Base-by-base conservation (phyloP, 2,113 vertebrate genomes). In the Callospermophilus lateralis region DNA sequence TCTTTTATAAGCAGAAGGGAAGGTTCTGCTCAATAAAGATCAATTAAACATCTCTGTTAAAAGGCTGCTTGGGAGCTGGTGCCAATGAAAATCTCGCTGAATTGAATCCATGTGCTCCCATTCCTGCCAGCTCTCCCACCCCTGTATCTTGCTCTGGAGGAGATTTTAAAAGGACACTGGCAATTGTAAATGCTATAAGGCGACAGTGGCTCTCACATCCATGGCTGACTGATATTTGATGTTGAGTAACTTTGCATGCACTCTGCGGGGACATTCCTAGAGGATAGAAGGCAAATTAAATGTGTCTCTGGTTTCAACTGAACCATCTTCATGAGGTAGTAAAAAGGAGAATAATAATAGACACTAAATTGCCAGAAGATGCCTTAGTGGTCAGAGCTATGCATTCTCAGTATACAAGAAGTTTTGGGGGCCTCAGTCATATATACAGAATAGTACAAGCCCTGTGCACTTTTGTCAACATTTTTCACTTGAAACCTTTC, bases 21-120 rank as follows among this genome's bases (percentile, higher is more conserved):
- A 98, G 83, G 98, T 98, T 98, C 98, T 98, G 97, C 98, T 98
- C 98, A 97, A 97, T 98, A 98, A 98, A 98, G 97, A 98, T 93
- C 98, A 98, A 98, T 99, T 99, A 98, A 98, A 98, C 95, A 97
- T 97, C 97, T 98, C 96, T 97, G 97, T 96, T 98, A 96, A 98
- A 97, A 90, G 67, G 96, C 96, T 93, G 55, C 94, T 96, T 65
- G 81, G 93, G 89, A 98, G 51, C 39, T 5, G 6, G 84, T 93
- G 93, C 81, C 77, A 79, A 51, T 85, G 58, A 96, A 93, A 96
- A 68, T 80, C 87, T 63, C 34, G 17, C 3, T 13, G 39, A 90
- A 32, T 78, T 92, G 86, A 96, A 58, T 51, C 13, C 24, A 8
- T 9, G 22, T 13, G 20, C 86, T 20, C 15, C 30, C 28, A 13